A percentile compares a stretch with the other conserved stretches of the same genome.
These are phyloP conservation scores for Petrosia ficiformis DNA, from an alignment of 37 sponge, comb jelly and placozoan genomes.

Conservation along the genomic window DNA sequence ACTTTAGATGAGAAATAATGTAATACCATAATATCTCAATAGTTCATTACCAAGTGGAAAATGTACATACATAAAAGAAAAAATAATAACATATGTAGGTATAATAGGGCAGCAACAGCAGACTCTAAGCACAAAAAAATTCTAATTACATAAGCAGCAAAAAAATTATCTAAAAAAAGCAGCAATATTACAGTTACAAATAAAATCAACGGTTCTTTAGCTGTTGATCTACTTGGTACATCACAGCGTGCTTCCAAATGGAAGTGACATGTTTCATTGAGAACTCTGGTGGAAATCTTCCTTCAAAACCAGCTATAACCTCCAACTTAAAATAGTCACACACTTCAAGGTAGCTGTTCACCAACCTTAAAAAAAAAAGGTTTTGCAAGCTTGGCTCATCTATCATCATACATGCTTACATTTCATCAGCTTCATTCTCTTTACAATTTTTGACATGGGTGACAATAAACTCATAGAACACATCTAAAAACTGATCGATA, in stretches of 20 bases:
- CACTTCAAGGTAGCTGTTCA: not conserved
- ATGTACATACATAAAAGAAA: too few species aligned
- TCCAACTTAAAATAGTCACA: conserved; percentile 6
- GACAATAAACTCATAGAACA: conserved; percentile 8
- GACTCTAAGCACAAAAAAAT: too few species aligned
- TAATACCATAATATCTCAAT: too few species aligned
- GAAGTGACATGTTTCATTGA: not conserved
- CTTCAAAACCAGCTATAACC: not conserved
- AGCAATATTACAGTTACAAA: not conserved
- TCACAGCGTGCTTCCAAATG: conserved; percentile 4
- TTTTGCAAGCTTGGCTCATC: not conserved
- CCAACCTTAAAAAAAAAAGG: not conserved
- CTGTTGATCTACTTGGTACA: not conserved
- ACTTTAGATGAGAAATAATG: too few species aligned
- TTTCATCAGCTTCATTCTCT: not conserved
- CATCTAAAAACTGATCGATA: conserved; percentile 3
- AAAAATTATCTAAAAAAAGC: not conserved
- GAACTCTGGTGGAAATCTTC: conserved; percentile 1
- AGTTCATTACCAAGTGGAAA: too few species aligned
- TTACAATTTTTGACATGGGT: not conserved
- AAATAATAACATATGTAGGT: too few species aligned
- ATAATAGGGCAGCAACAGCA: too few species aligned
- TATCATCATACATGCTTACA: not conserved
- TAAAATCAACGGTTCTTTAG: not conserved
- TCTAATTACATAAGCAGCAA: not conserved